Base-by-base conservation (phyloP, 1,140 invertebrate genomes). In the Panonychus citri region DNA sequence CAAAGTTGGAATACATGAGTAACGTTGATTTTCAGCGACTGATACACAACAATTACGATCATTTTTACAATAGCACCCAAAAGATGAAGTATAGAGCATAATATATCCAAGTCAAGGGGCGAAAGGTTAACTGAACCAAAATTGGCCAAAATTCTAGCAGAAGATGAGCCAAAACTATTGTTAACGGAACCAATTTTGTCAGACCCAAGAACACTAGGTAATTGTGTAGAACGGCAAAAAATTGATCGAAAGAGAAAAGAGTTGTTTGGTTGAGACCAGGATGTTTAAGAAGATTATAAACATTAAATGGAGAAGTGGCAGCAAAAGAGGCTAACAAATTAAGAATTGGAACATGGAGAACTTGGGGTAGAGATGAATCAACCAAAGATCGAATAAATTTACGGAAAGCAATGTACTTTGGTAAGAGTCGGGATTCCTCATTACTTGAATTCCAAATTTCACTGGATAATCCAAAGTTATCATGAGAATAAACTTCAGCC, bases 11-110 rank as follows among this genome's bases (percentile, higher is more conserved):
- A 88, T 69, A 2, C 83, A 79, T 51, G 81, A 76, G 84, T 87
- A 93, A 58, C 78, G 80, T 49, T 82, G 77, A 67, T 88, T 85
- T 64, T 91, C 85, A 63, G 81, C 84, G 24, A 93, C 74, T 28
- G 80, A 78, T 34, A 82, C 71, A 54, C 84, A 52, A 53, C 57
- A 60, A 34, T 50, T 55, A 21, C 56, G 57, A 46, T 60, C 59
- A 48, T 54, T 53, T 51, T 49, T 3, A 57, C 59, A 30, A 60
- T 60, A n/a, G 21, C 30, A 12, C 54, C 55, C 7, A 60, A 46
- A 5, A 60, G 56, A n/a, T 57, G 40, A 8, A 59, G 25, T 10
- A 57, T 57, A 12, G 55, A 54, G 50, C 49, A 59, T 4, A 57
- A 52, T 3, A 53, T 54, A 2, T 59, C 55, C 12, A 57, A 10